These are phyloP conservation scores for Minunthozetes semirufus DNA, from an alignment of 2,888 invertebrate species.

Conservation along the genomic window DNA sequence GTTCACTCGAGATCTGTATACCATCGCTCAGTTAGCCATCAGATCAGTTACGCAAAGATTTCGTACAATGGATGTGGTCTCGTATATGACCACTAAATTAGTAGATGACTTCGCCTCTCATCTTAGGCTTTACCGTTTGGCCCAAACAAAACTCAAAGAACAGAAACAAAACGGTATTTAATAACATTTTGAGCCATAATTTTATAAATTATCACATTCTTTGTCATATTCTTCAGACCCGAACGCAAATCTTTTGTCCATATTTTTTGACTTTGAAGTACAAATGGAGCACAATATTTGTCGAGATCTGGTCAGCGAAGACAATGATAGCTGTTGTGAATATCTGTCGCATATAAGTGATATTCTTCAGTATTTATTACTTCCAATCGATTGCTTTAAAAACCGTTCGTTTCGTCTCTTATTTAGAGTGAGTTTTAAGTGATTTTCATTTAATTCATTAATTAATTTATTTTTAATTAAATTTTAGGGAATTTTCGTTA, in stretches of 20 bases:
- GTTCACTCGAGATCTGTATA: slow-evolving; percentile 59
- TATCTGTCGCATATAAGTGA: slow-evolving; percentile 55
- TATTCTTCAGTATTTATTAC: slow-evolving; percentile 69
- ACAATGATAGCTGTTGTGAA: slow-evolving; percentile 53
- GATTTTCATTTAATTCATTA: slow-evolving; percentile 25
- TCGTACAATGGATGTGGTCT: slow-evolving; percentile 67
- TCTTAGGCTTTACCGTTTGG: slow-evolving; percentile 74
- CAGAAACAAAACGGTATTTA: slow-evolving; percentile 52
- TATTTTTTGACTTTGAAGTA: slow-evolving; percentile 82
- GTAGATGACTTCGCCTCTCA: slow-evolving; percentile 87
- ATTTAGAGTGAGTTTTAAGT: slow-evolving; percentile 50
- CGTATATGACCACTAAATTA: slow-evolving; percentile 72
- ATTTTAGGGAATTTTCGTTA: slow-evolving; percentile 65
- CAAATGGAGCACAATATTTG: slow-evolving; percentile 75
- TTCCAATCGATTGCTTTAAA: slow-evolving; percentile 75
- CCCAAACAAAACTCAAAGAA: slow-evolving; percentile 51
- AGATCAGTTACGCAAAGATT: slow-evolving; percentile 44
- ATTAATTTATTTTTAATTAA: slow-evolving; percentile 32
- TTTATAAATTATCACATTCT: neutral
- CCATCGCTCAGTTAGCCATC: slow-evolving; percentile 42
- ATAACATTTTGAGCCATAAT: neutral
- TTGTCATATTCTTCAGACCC: slow-evolving; percentile 35
- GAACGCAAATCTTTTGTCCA: slow-evolving; percentile 57
- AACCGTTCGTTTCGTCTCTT: slow-evolving; percentile 65
- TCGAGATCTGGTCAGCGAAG: slow-evolving; percentile 67